Percentiles rank a stretch among this genome's conserved stretches.
phyloP scores from a whole-genome alignment of 2,797 vertebrate genomes.

The Sebastes alutus region DNA sequence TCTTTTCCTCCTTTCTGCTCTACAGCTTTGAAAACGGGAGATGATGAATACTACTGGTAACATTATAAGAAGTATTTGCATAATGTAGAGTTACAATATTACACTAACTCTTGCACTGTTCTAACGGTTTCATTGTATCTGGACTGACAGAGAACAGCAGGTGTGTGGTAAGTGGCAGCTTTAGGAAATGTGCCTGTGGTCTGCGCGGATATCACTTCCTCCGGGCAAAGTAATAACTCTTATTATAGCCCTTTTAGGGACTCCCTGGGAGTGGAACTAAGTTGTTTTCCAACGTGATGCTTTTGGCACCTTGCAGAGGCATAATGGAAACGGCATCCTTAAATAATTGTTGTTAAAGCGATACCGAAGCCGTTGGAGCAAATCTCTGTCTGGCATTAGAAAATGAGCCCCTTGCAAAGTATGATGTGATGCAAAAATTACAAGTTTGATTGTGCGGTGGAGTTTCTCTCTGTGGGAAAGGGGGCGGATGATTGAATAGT shows the following conservation, averaged over 20 bases:
- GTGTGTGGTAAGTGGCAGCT: slow-evolving; percentile 46
- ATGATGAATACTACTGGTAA: neutral
- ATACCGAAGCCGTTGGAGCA: slow-evolving; percentile 9
- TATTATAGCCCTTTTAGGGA: slow-evolving; percentile 55
- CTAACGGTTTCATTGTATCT: slow-evolving; percentile 5
- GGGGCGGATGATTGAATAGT: slow-evolving; percentile 1
- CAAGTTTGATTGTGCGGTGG: slow-evolving; percentile 11
- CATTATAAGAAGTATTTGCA: neutral
- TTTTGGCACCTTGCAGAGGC: slow-evolving; percentile 39
- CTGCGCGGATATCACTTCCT: slow-evolving; percentile 45
- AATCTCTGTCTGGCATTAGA: slow-evolving; percentile 7
- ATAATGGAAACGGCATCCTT: slow-evolving; percentile 41
- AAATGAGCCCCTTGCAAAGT: slow-evolving; percentile 15
- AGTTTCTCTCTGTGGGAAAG: neutral
- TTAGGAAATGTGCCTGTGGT: slow-evolving; percentile 38
- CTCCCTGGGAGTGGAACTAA: slow-evolving; percentile 49
- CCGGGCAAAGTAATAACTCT: slow-evolving; percentile 58
- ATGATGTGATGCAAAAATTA: slow-evolving; percentile 31
- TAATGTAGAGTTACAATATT: neutral
- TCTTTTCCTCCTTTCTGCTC: neutral
- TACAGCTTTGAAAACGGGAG: neutral
- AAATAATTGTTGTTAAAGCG: slow-evolving; percentile 50
- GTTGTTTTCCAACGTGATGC: slow-evolving; percentile 51
- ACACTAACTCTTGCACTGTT: neutral
- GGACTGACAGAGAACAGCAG: slow-evolving; percentile 37